Base-by-base conservation (phyloP, 1,140 invertebrate species). In the Papilio aristodemus region DNA sequence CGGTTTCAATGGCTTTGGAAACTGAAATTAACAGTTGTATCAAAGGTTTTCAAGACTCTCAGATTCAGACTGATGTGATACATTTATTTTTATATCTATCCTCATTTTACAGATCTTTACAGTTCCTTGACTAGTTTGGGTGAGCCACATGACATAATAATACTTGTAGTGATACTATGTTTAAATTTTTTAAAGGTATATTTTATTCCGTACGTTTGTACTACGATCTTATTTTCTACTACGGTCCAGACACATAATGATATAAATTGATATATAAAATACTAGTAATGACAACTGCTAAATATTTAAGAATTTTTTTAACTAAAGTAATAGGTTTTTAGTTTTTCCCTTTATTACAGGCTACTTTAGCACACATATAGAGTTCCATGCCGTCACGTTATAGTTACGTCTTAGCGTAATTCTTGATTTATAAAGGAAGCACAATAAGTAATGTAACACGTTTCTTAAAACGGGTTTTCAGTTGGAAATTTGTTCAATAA, bases 11-110 rank as follows among this genome's bases (percentile, higher is more conserved):
- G 70, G 70, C 71, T 76, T 71, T 71, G 60, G 41, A 72, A 76
- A 72, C 71, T 41, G 64, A 76, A 81, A 77, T 78, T 83, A 8
- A 62, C 70, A 79, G 72, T 83, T 83, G 77, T 81, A 80, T 76
- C 64, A 59, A 72, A 68, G 60, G 7, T 43, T 69, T 38, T 22
- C 46, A 54, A 54, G 46, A 54, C 4, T 22, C 46, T 22, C 46
- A 27, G 38, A 41, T 68, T 25, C 50, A 50, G 32, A 46, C 11
- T 25, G 32, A 41, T 37, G 39, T 59, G 43, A 27, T 32, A 27
- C 14, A 36, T 37, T 60, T 60, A 60, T 60, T 60, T 60, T 60
- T 60, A 38, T 54, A 54, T 25, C 46, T 54, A 11, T 3, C 46
- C 19, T 22, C 46, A 25, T 54, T 22, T 54, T 22, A 54, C 46